A percentile compares a stretch with the other conserved stretches of the same genome.
phyloP scores from a whole-genome alignment of 1,140 invertebrate genomes.

The Drosophila chauvacae region DNA sequence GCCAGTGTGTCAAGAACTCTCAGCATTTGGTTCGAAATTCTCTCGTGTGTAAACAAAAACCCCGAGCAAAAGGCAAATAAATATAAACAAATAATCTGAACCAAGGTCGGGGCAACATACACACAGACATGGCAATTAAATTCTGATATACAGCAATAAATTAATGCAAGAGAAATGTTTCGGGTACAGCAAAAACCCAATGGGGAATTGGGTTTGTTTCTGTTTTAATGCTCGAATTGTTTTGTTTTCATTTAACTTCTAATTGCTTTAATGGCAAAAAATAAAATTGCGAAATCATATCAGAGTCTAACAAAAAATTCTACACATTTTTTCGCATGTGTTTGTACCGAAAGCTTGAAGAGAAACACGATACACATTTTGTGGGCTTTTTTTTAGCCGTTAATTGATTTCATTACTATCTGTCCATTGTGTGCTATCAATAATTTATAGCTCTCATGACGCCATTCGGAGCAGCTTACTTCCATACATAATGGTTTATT shows the following conservation, averaged over 20 bases:
- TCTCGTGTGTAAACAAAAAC: constrained; percentile 52
- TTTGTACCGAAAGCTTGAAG: constrained; percentile 9
- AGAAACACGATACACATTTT: constrained; percentile 48
- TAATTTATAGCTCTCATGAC: constrained; percentile 73
- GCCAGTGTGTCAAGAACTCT: constrained; percentile 67
- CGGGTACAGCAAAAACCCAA: neutral
- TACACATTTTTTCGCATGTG: constrained; percentile 47
- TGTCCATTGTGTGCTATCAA: constrained; percentile 47
- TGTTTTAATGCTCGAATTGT: constrained; percentile 10
- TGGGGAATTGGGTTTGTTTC: constrained; percentile 1
- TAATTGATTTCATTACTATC: constrained; percentile 71
- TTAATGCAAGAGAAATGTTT: constrained; percentile 46
- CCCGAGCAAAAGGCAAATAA: constrained; percentile 11
- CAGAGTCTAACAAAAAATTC: constrained; percentile 18
- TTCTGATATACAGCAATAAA: constrained; percentile 31
- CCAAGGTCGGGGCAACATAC: constrained; percentile 49
- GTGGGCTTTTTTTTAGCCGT: constrained; percentile 47
- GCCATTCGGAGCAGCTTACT: constrained; percentile 55
- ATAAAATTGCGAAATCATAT: constrained; percentile 29
- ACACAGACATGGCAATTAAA: constrained; percentile 17
- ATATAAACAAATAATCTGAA: constrained; percentile 55
- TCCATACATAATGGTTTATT: constrained; percentile 61
- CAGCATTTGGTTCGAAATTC: constrained; percentile 42
- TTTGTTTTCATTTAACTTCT: constrained; percentile 12
- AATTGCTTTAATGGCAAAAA: constrained; percentile 36